Conservation (phyloP, 2,797 vertebrate species). For the Sylvia borin region DNA sequence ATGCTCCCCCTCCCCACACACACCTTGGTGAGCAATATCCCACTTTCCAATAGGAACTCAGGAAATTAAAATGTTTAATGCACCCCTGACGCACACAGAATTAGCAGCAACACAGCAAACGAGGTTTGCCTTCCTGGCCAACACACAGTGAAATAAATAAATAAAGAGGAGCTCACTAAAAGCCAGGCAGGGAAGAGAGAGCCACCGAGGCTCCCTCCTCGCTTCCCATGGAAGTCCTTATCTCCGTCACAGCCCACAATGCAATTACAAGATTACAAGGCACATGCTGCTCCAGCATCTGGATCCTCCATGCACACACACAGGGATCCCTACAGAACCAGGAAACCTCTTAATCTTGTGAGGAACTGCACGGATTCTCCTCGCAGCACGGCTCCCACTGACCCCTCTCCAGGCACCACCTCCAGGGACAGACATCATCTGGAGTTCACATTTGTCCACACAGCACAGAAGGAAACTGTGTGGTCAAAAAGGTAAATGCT, state of each 20-base stretch:
- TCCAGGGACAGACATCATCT: rapidly evolving
- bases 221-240: neutral
- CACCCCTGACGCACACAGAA: neutral
- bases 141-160: neutral
- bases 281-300: conserved; percentile 49
- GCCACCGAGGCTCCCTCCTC: neutral
- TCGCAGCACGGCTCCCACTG: neutral
- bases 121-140: neutral
- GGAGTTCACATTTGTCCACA: rapidly evolving
- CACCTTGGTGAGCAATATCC: neutral
- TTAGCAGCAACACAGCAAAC: neutral
- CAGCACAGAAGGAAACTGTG: neutral
- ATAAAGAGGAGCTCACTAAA: neutral
- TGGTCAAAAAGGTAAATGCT: neutral
- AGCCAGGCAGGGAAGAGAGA: neutral
- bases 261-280: conserved; percentile 53
- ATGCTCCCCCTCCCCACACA: neutral
- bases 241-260: conserved; percentile 25
- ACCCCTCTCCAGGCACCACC: neutral
- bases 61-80: neutral
- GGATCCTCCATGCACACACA: neutral
- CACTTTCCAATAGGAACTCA: neutral
- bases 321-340: neutral
- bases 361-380: neutral
- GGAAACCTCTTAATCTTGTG: neutral